phyloP scores from a whole-genome alignment of 1,140 invertebrate species.

The Drosophila nigrodunni region DNA sequence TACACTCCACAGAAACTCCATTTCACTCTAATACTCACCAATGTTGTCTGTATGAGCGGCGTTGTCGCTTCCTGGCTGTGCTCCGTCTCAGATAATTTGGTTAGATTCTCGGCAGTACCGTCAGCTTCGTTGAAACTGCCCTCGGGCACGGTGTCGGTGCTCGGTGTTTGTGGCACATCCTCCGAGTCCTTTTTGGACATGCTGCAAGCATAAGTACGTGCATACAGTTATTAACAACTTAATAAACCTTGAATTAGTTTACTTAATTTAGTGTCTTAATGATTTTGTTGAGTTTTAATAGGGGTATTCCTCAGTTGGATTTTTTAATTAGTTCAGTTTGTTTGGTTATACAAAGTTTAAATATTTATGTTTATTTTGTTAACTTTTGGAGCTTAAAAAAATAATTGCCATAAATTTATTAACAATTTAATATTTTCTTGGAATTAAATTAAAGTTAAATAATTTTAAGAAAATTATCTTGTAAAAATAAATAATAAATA shows the following conservation, averaged over 20 bases:
- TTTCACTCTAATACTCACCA: slow-evolving; percentile 53
- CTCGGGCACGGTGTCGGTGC: slow-evolving; percentile 75
- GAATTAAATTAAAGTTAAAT: no score
- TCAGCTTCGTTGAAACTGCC: slow-evolving; percentile 75
- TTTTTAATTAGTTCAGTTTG: no score
- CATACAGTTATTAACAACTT: slow-evolving; percentile 23
- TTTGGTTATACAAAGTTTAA: no score
- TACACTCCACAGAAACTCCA: background rate
- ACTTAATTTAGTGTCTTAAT: background rate
- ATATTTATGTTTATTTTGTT: no score
- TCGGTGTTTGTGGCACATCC: slow-evolving; percentile 77
- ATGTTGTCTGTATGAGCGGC: slow-evolving; percentile 77
- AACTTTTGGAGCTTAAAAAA: no score
- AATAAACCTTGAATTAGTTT: slow-evolving; percentile 20
- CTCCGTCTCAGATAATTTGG: slow-evolving; percentile 73
- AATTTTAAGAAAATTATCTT: no score
- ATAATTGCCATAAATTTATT: no score
- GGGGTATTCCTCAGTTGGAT: no score
- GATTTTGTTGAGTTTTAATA: no score
- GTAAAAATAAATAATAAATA: no score
- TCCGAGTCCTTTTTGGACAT: slow-evolving; percentile 81
- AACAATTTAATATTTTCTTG: no score
- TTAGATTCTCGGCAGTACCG: slow-evolving; percentile 74
- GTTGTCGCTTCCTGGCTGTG: slow-evolving; percentile 61
- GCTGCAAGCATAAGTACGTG: slow-evolving; percentile 33